These are phyloP conservation scores for Globodera ellingtonae DNA, from an alignment of 1,140 invertebrate species.

Conservation along the genomic window DNA sequence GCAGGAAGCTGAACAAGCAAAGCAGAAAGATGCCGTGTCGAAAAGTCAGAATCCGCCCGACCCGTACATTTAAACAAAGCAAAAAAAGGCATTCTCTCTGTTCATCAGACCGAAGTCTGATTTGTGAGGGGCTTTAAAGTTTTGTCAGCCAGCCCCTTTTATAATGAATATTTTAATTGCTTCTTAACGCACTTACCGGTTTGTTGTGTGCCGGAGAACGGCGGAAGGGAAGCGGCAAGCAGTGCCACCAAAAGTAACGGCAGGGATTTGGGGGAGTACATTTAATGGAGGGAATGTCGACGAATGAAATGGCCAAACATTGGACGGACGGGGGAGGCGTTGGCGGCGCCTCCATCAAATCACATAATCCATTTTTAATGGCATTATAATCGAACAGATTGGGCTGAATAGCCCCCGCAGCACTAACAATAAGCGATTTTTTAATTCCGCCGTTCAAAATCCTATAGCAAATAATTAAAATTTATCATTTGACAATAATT, in stretches of 20 bases:
- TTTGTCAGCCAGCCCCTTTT: neutral
- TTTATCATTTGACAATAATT: neutral
- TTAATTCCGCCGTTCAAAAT: neutral
- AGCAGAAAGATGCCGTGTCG: neutral
- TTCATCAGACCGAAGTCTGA: neutral
- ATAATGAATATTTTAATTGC: neutral
- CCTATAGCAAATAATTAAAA: neutral
- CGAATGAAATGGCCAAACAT: neutral
- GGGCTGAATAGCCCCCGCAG: neutral
- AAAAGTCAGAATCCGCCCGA: too few species aligned
- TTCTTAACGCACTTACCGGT: neutral
- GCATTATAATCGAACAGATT: neutral
- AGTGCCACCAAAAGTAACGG: too few species aligned
- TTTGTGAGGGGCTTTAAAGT: neutral
- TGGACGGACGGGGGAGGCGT: too few species aligned
- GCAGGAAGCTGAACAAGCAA: slow-evolving; percentile 5
- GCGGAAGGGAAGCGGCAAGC: neutral
- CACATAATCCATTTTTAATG: neutral
- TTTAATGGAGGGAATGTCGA: neutral
- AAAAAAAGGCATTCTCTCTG: neutral
- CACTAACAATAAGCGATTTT: too few species aligned
- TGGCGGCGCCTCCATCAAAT: neutral
- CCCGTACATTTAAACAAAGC: too few species aligned
- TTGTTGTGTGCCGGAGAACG: neutral
- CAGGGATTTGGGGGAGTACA: neutral